Evolutionary conservation across 2,888 invertebrate species (phyloP), one percentile per base, ranked within the genome.

Genomic region (Metallyticus violacea): DNA sequence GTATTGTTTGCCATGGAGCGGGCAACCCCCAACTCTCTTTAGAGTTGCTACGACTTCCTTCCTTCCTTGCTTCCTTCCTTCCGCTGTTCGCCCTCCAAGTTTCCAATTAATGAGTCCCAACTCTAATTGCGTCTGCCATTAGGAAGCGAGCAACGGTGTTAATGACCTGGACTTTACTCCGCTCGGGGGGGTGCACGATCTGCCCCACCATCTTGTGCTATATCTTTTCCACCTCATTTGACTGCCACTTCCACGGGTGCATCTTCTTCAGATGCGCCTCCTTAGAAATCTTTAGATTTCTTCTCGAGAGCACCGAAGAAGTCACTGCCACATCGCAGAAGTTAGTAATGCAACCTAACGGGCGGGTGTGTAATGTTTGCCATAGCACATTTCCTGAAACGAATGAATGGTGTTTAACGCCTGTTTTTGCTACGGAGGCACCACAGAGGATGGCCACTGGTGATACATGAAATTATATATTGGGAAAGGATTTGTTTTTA

Each of bases 81-180:
- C 79, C 28, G 28, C 85, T 81, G 30, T 26, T 77, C 79, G 76
- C 85, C 86, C 83, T 84, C 87, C 86, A 87, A 87, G 86, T 87
- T 87, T 86, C 87, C 87, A 87, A 87, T 87, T 87, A 87, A 87
- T 87, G 85, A 86, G 85, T 86, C 77, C 81, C 83, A 82, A 29
- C 86, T 85, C 87, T 87, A 87, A 87, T 87, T 87, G 87, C 87
- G 86, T 86, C 82, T 84, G 87, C 87, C 87, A 87, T 87, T 87
- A 87, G 87, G 87, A 87, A 85, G 87, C 83, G 84, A 82, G 26
- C 25, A 27, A 22, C 62, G 40, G 83, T 86, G 86, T 84, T 86
- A 86, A 86, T 86, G 86, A 86, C 82, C 62, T 62, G 40, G 40
- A 62, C 40, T 62, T 62, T 62, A 62, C 40, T 62, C n/a, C n/a